Conservation (phyloP, 2,797 vertebrate species). For the Meriones psammophilus region DNA sequence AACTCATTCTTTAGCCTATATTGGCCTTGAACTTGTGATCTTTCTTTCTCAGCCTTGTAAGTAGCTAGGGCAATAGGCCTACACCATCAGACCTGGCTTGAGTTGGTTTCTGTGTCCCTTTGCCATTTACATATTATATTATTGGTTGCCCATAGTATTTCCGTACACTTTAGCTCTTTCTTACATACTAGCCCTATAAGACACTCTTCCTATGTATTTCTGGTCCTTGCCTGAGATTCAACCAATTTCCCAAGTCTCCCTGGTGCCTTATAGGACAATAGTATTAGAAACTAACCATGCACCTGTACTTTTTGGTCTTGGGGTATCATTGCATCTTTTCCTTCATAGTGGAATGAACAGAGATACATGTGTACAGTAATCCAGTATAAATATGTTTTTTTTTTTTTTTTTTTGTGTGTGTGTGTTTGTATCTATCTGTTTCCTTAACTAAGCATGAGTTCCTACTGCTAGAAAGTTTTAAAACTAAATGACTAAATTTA, state of each 20-base stretch:
- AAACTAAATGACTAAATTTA: background rate
- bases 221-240: background rate
- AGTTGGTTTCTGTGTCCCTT: background rate
- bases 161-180: background rate
- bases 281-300: background rate
- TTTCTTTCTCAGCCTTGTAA: background rate
- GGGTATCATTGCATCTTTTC: background rate
- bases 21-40: background rate
- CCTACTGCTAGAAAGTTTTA: no score
- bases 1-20: background rate
- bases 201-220: background rate
- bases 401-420: background rate
- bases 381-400: rapidly evolving
- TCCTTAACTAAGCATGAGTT: background rate
- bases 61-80: background rate
- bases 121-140: background rate
- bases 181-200: background rate
- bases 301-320: background rate
- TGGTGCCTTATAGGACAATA: background rate
- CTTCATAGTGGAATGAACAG: background rate
- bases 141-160: background rate
- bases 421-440: background rate
- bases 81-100: background rate
- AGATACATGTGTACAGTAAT: no score
- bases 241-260: background rate